Percentiles rank a stretch among this genome's conserved stretches.
Conservation (phyloP, 1,140 invertebrate species). For the Meloidogyne floridensis region DNA sequence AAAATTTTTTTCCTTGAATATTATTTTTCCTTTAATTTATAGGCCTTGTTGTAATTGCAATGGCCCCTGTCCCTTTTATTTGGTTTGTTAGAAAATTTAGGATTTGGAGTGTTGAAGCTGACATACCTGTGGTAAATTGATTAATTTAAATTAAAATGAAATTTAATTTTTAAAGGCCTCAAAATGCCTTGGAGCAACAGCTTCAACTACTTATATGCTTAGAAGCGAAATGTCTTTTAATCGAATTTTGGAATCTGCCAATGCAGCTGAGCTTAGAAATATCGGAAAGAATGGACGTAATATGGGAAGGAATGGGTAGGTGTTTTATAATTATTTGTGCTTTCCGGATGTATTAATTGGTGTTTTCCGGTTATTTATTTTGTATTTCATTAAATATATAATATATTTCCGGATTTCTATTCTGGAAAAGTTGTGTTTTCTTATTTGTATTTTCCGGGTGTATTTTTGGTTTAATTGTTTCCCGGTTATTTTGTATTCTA, state of each 20-base stretch:
- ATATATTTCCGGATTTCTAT: too few relatives aligned
- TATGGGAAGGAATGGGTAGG: constrained; percentile 10
- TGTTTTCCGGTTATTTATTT: neutral
- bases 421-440: neutral
- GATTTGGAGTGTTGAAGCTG: constrained; percentile 58
- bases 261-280: constrained; percentile 53
- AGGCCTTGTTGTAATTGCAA: constrained; percentile 45
- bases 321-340: too few relatives aligned
- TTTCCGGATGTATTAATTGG: neutral
- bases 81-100: constrained; percentile 64
- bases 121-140: constrained; percentile 57
- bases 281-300: constrained; percentile 30
- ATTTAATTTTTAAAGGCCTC: constrained; percentile 45
- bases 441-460: neutral
- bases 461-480: neutral
- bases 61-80: constrained; percentile 59
- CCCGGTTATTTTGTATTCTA: neutral
- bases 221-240: constrained; percentile 64
- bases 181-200: constrained; percentile 60
- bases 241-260: constrained; percentile 56
- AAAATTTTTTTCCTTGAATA: constrained; percentile 35
- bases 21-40: neutral
- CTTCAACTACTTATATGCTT: constrained; percentile 62
- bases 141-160: neutral
- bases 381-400: neutral